Base-by-base conservation (phyloP, 1,140 invertebrate species). In the Calycopis cecrops region DNA sequence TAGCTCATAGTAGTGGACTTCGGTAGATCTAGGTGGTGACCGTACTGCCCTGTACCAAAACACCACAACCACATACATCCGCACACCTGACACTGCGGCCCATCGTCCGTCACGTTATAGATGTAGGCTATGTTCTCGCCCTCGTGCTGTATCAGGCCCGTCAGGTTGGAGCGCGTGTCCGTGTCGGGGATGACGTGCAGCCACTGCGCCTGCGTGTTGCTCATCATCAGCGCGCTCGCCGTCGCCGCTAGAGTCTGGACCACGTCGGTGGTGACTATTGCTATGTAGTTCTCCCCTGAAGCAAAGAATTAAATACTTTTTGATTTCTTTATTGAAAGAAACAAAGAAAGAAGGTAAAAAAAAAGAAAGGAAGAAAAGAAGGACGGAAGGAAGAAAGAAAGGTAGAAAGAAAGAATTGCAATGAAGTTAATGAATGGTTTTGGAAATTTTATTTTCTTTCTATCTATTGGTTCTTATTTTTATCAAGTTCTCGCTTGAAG, bases 71-170 rank as follows among this genome's bases (percentile, higher is more conserved):
- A 16, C 21, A 37, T 35, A 35, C 6, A 44, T 38, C 51, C 48
- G 10, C 40, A 21, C 88, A 93, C 92, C 72, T 88, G 69, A 68
- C 91, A 92, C 42, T 80, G 70, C 4, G 67, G 51, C 17, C 83
- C 68, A 52, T 73, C 63, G 9, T 83, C 77, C 0, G 94, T 93
- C 6, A 87, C 79, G 73, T 96, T 96, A 60, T 93, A 92, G 28
- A 94, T 85, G 67, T 95, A 94, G 11, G 94, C 94, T n/a, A 96
- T 76, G 76, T 96, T 96, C 66, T 94, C 93, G 1, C 95, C 95
- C 78, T 96, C 94, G 3, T 86, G 85, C 17, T 90, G 87, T 18
- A 90, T 80, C 37, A 93, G 84, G 12, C 76, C 75, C 0, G 88
- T 82, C 33, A 92, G 71, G 51, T 91, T 88, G 34, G 76, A 82